Evolutionary conservation across 2,888 invertebrate genomes (phyloP).

Genomic region (Catocala sponsa): DNA sequence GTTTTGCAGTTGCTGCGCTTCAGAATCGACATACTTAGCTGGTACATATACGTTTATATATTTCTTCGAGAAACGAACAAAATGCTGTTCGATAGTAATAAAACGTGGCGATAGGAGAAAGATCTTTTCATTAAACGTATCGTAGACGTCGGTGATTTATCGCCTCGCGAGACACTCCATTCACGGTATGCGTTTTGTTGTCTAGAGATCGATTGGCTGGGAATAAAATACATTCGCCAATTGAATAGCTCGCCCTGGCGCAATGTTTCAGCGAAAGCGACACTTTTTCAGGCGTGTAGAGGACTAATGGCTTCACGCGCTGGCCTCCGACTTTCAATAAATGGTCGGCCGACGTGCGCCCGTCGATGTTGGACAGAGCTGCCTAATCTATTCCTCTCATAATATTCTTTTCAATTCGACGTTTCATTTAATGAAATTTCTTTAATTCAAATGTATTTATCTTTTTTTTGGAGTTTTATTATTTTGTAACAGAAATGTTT

Average conservation of each 20-base stretch:
- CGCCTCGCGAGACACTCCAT: conserved; percentile 81
- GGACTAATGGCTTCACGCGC: conserved; percentile 83
- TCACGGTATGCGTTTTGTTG: conserved; percentile 83
- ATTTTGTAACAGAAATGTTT: not conserved
- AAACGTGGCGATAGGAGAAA: conserved; percentile 71
- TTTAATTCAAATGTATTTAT: not conserved
- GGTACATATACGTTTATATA: conserved; percentile 42
- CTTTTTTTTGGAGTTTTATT: conserved; percentile 5
- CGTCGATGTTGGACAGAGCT: conserved; percentile 51
- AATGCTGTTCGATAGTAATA: conserved; percentile 68
- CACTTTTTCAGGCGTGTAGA: conserved; percentile 81
- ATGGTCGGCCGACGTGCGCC: conserved; percentile 60
- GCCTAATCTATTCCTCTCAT: conserved; percentile 71
- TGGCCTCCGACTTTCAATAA: conserved; percentile 83
- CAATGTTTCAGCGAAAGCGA: conserved; percentile 83
- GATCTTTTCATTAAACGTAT: conserved; percentile 85
- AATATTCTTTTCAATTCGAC: conserved; percentile 50
- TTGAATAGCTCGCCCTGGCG: conserved; percentile 79
- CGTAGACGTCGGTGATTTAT: conserved; percentile 81
- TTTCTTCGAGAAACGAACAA: conserved; percentile 57
- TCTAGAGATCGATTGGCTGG: conserved; percentile 82
- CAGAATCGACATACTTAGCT: conserved; percentile 52
- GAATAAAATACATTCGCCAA: conserved; percentile 86
- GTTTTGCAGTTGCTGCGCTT: conserved; percentile 51
- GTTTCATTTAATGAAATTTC: conserved; percentile 37